A percentile compares a stretch with the other conserved stretches of the same genome.
These are phyloP conservation scores for Phyllotreta cruciferae DNA, from an alignment of 2,888 invertebrate species.

Conservation along the genomic window DNA sequence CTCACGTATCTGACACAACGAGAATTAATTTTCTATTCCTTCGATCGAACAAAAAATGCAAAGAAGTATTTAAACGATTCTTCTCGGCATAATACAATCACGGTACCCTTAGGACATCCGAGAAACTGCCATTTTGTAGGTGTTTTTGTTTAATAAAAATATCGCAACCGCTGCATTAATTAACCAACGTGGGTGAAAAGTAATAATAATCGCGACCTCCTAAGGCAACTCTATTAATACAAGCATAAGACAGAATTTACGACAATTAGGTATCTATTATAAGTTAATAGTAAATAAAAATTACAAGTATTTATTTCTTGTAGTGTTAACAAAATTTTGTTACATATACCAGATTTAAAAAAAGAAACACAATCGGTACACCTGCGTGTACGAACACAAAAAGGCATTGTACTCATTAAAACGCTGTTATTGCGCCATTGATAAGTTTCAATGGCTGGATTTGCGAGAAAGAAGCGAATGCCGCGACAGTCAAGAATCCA, in stretches of 20 bases:
- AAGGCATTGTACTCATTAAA: slow-evolving; percentile 15
- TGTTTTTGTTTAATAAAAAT: slow-evolving; percentile 24
- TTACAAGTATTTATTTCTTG: too few species aligned
- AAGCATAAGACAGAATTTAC: not conserved
- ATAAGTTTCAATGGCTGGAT: slow-evolving; percentile 13
- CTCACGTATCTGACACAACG: too few species aligned
- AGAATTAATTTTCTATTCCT: too few species aligned
- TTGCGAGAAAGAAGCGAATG: slow-evolving; percentile 15
- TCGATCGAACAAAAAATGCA: too few species aligned
- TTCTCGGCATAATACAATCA: slow-evolving; percentile 43
- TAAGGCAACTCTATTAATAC: slow-evolving; percentile 25
- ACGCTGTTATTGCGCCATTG: slow-evolving; percentile 3
- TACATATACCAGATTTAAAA: too few species aligned
- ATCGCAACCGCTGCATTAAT: slow-evolving; percentile 22
- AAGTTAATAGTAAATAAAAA: too few species aligned
- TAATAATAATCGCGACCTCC: slow-evolving; percentile 20
- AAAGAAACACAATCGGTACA: not conserved
- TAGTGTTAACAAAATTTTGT: too few species aligned
- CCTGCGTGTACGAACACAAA: slow-evolving; percentile 4
- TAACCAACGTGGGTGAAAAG: slow-evolving; percentile 24
- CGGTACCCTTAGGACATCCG: slow-evolving; percentile 14
- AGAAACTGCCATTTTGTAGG: slow-evolving; percentile 21
- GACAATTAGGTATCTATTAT: too few species aligned
- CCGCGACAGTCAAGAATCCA: slow-evolving; percentile 16
- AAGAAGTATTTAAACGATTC: slow-evolving; percentile 20